Conservation (phyloP, 2,113 vertebrate genomes). For the Sinosuthora webbiana region DNA sequence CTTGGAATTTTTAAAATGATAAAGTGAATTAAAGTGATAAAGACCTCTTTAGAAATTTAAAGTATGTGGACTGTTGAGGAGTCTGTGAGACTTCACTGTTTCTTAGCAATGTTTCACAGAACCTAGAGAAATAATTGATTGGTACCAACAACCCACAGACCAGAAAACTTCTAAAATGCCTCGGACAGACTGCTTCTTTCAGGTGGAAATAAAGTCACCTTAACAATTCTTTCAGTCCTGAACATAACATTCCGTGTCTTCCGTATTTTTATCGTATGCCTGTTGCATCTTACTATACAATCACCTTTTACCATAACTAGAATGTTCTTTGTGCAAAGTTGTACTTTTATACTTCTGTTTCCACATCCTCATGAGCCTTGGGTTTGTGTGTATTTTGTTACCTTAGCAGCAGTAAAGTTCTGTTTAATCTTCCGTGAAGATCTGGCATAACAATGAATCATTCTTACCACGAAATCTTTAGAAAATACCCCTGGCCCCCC, state of each 20-base stretch:
- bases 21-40: neutral
- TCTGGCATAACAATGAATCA: conserved; percentile 23
- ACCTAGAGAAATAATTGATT: neutral
- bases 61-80: neutral
- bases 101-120: neutral
- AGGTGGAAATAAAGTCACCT: neutral
- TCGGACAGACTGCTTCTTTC: neutral
- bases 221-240: neutral
- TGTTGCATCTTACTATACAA: neutral
- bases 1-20: neutral
- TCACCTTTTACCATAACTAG: neutral
- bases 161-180: neutral
- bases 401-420: conserved; percentile 30
- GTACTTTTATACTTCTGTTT: neutral
- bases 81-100: neutral
- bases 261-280: neutral
- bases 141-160: neutral
- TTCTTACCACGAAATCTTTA: neutral
- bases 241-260: neutral
- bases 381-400: conserved; percentile 25
- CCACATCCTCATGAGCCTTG: neutral
- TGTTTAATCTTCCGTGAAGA: conserved; percentile 40
- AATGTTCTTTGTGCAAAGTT: neutral
- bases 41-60: neutral
- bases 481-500: neutral